Evolutionary conservation across 1,140 invertebrate species (phyloP).

Genomic region (Diorhabda sublineata): DNA sequence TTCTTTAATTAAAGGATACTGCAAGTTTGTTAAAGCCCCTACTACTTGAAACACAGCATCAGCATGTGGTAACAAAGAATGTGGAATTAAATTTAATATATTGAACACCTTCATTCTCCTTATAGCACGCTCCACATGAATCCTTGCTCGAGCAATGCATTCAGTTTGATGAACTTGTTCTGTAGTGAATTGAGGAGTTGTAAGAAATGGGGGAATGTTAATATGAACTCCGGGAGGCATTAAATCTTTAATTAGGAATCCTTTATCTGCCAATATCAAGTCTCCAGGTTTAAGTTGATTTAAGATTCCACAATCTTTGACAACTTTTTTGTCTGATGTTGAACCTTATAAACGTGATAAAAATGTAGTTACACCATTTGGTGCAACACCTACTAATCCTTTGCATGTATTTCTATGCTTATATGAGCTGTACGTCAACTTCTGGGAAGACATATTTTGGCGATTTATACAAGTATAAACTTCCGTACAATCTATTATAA

Average conservation of each 20-base stretch:
- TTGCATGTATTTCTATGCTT: conserved; percentile 19
- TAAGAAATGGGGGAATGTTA: conserved; percentile 21
- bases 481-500: conserved; percentile 29
- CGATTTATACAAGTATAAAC: conserved; percentile 14
- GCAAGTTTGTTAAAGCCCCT: conserved; percentile 16
- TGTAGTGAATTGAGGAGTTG: conserved; percentile 17
- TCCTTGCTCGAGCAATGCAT: conserved; percentile 19
- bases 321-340: conserved; percentile 21
- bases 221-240: conserved; percentile 15
- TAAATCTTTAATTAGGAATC: conserved; percentile 21
- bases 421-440: conserved; percentile 19
- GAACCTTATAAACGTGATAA: conserved; percentile 18
- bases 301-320: conserved; percentile 18
- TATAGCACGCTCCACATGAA: conserved; percentile 22
- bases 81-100: conserved; percentile 17
- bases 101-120: conserved; percentile 17
- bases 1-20: conserved; percentile 22
- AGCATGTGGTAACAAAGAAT: background rate
- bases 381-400: conserved; percentile 28
- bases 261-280: conserved; percentile 22
- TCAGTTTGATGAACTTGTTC: conserved; percentile 19
- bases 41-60: conserved; percentile 14
- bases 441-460: conserved; percentile 7
- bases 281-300: conserved; percentile 17
- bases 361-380: conserved; percentile 29